Evolutionary conservation across 2,113 vertebrate genomes (phyloP).

Genomic region (Pleuronectes platessa): DNA sequence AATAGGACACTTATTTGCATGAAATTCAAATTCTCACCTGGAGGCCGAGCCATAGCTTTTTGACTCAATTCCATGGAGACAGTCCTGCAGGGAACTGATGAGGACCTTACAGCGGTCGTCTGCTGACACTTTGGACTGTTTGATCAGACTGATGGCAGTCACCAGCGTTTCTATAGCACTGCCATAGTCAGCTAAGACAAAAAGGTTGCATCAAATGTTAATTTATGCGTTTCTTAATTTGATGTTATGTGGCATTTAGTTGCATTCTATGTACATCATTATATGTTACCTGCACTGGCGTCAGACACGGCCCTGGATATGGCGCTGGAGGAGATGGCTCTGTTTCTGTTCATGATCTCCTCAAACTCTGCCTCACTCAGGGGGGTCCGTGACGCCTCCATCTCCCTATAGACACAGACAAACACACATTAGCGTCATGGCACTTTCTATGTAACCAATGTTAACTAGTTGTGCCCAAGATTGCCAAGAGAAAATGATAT

Average conservation of each 20-base stretch:
- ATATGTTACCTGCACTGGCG: constrained; percentile 92
- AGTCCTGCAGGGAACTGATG: constrained; percentile 99
- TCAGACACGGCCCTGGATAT: constrained; percentile 98
- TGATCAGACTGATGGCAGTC: constrained; percentile 98
- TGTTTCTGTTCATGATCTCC: constrained; percentile 99
- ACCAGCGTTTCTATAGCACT: constrained; percentile 99
- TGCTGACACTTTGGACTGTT: constrained; percentile 98
- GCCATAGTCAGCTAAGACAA: constrained; percentile 91
- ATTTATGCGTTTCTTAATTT: not conserved
- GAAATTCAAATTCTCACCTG: constrained; percentile 69
- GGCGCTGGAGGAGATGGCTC: constrained; percentile 98
- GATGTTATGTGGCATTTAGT: no score
- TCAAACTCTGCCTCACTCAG: constrained; percentile 99
- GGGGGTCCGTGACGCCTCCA: constrained; percentile 94
- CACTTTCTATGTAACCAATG: not conserved
- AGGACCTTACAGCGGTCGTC: constrained; percentile 99
- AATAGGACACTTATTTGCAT: not conserved
- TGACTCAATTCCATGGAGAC: constrained; percentile 98
- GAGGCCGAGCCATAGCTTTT: constrained; percentile 98
- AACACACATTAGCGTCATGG: not conserved
- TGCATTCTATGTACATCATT: not conserved
- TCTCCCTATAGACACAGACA: constrained; percentile 85
- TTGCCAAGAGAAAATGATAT: not conserved
- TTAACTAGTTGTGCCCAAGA: not conserved
- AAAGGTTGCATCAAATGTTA: not conserved